phyloP scores from a whole-genome alignment of 2,888 invertebrate genomes.

The Cosmia pyralina region DNA sequence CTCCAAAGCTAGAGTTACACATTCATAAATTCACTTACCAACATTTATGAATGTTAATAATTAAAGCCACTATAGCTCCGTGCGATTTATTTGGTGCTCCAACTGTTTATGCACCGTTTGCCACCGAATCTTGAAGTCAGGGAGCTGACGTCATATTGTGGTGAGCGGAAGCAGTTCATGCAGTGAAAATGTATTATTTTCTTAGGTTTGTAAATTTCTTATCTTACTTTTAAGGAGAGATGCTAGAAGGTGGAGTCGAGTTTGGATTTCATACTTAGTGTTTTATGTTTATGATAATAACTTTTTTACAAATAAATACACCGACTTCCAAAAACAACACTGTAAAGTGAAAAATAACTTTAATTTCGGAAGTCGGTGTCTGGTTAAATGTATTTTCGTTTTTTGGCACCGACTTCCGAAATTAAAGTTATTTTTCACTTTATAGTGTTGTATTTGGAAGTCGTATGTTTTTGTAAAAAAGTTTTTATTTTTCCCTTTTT shows the following conservation, averaged over 20 bases:
- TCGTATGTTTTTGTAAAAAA: no score
- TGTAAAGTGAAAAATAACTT: no score
- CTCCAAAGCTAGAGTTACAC: conserved; percentile 73
- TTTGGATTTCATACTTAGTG: background rate
- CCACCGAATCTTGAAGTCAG: conserved; percentile 41
- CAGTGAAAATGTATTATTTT: conserved; percentile 20
- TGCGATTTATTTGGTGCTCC: conserved; percentile 53
- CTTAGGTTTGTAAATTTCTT: conserved; percentile 16
- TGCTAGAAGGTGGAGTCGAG: background rate
- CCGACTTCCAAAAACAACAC: no score
- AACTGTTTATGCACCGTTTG: conserved; percentile 55
- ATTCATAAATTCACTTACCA: conserved; percentile 85
- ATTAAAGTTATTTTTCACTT: no score
- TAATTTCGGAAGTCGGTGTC: no score
- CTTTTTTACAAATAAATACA: no score
- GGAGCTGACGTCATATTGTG: conserved; percentile 39
- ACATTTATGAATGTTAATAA: conserved; percentile 87
- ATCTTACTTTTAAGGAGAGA: background rate
- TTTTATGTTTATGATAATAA: background rate
- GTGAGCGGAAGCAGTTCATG: conserved; percentile 4
- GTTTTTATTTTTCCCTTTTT: no score
- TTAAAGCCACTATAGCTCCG: conserved; percentile 73
- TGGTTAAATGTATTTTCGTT: no score
- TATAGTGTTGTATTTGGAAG: no score
- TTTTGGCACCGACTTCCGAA: no score